Conservation (phyloP, 2,113 vertebrate species). For the Hemiscyllium ocellatum region DNA sequence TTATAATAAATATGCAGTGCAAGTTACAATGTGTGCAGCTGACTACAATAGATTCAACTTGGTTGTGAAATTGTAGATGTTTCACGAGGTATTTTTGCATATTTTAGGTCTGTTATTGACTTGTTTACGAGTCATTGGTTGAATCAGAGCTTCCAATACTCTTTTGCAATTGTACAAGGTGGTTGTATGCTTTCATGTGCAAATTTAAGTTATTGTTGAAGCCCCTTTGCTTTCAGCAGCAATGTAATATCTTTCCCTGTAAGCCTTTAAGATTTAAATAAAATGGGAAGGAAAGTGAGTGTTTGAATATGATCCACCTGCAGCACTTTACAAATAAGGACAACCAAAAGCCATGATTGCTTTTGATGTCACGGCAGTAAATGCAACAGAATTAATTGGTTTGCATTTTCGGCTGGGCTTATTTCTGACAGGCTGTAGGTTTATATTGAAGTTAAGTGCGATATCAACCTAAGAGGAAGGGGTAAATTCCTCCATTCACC, state of each 20-base stretch:
- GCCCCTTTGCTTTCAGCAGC: neutral
- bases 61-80: neutral
- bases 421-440: neutral
- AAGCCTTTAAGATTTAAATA: neutral
- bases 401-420: neutral
- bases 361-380: neutral
- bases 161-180: neutral
- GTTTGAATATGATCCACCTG: neutral
- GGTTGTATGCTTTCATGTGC: neutral
- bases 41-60: constrained; percentile 25
- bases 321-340: neutral
- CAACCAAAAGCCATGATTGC: neutral
- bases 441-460: neutral
- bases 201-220: neutral
- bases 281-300: neutral
- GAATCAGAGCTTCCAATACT: neutral
- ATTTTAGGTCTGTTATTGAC: neutral
- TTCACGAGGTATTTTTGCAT: constrained; percentile 13
- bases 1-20: neutral
- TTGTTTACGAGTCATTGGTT: neutral
- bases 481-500: neutral
- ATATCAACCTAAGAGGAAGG: neutral
- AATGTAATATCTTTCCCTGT: neutral
- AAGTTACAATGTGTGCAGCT: constrained; percentile 17
- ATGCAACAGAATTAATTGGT: neutral